Evolutionary conservation across 2,113 vertebrate species (phyloP).

Genomic region (Tragelaphus buxtoni): DNA sequence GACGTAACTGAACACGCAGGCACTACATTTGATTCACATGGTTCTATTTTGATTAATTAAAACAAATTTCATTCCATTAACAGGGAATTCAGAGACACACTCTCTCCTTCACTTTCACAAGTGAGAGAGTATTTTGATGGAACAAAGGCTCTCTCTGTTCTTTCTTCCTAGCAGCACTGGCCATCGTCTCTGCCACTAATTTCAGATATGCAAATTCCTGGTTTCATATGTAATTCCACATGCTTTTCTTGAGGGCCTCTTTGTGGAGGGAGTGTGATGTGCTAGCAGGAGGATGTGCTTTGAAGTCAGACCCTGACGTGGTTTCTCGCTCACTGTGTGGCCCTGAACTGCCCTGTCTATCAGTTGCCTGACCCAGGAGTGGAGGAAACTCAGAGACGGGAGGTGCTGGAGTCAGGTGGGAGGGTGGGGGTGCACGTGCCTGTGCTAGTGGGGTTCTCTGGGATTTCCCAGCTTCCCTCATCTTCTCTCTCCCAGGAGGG

Average conservation of each 20-base stretch:
- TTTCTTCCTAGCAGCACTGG: neutral
- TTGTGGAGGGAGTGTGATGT: neutral
- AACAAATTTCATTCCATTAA: neutral
- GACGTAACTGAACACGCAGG: neutral
- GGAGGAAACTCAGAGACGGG: neutral
- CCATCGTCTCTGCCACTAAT: no score
- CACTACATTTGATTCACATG: neutral
- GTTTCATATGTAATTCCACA: neutral
- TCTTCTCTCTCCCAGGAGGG: neutral
- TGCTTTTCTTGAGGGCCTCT: neutral
- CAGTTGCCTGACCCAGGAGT: neutral
- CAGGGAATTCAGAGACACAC: neutral
- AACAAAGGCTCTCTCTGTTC: neutral
- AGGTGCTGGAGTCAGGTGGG: neutral
- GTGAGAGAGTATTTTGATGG: neutral
- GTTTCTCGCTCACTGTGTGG: neutral
- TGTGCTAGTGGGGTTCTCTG: neutral
- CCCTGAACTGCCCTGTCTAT: neutral
- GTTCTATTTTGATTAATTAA: neutral
- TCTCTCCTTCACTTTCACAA: neutral
- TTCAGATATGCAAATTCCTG: neutral
- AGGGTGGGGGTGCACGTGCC: accelerated
- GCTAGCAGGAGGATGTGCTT: neutral
- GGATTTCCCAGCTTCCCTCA: neutral
- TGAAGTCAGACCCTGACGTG: neutral